Conservation (phyloP, 2,888 invertebrate genomes). For the Oligia fasciuncula region DNA sequence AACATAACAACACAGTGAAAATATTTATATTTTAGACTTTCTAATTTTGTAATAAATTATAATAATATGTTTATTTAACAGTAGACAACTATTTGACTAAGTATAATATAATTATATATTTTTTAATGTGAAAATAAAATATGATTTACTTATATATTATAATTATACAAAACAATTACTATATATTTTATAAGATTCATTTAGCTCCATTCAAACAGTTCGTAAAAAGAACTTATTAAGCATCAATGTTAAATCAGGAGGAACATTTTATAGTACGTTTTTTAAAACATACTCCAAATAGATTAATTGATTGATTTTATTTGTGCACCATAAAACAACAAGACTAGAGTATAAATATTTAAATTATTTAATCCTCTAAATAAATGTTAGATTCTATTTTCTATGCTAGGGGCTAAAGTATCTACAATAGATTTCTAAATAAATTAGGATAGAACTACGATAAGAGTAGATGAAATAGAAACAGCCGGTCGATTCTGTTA, state of each 20-base stretch:
- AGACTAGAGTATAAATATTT: slow-evolving; percentile 53
- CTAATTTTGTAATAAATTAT: slow-evolving; percentile 20
- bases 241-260: slow-evolving; percentile 35
- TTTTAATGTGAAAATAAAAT: slow-evolving; percentile 11
- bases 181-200: slow-evolving; percentile 7
- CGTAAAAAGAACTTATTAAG: slow-evolving; percentile 5
- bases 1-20: slow-evolving; percentile 13
- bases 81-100: neutral
- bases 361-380: slow-evolving; percentile 51
- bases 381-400: slow-evolving; percentile 47
- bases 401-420: slow-evolving; percentile 63
- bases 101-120: neutral
- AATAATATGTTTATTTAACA: slow-evolving; percentile 15
- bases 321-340: slow-evolving; percentile 65
- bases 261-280: slow-evolving; percentile 54
- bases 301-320: slow-evolving; percentile 51
- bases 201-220: slow-evolving; percentile 5
- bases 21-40: neutral
- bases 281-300: slow-evolving; percentile 48
- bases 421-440: slow-evolving; percentile 60
- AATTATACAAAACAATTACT: slow-evolving; percentile 13
- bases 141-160: too few species aligned
- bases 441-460: slow-evolving; percentile 59
- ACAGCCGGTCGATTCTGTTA: neutral
- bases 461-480: slow-evolving; percentile 54